These are phyloP conservation scores for Hystrix brachyura DNA, from an alignment of 2,113 vertebrate genomes.

Conservation along the genomic window DNA sequence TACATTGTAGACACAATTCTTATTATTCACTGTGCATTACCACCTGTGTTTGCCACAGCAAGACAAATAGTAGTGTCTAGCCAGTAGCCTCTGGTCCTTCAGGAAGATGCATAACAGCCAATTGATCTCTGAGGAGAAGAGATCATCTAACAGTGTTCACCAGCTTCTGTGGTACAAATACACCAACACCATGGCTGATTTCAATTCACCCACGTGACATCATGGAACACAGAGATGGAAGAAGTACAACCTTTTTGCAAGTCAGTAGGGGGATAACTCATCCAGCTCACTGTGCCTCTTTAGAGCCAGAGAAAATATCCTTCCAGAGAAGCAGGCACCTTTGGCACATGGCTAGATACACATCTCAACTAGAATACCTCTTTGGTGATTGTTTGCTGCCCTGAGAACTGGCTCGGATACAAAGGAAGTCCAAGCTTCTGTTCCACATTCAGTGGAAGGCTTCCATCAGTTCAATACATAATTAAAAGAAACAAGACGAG, in stretches of 20 bases:
- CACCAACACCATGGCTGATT: background rate
- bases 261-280: background rate
- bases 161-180: background rate
- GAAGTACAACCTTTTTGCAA: background rate
- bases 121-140: background rate
- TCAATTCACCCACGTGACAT: background rate
- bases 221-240: background rate
- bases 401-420: background rate
- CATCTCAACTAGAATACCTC: background rate
- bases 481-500: slow-evolving; percentile 50
- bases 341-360: background rate
- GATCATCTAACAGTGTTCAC: background rate
- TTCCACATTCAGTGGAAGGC: background rate
- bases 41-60: background rate
- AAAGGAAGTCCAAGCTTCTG: background rate
- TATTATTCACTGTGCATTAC: background rate
- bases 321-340: background rate
- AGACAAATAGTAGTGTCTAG: background rate
- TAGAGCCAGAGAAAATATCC: background rate
- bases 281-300: background rate
- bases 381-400: slow-evolving; percentile 9
- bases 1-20: background rate
- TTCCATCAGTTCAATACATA: background rate
- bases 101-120: background rate
- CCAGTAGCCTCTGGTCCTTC: background rate